Conservation (phyloP, 2,888 invertebrate species). For the Andrena camellia region DNA sequence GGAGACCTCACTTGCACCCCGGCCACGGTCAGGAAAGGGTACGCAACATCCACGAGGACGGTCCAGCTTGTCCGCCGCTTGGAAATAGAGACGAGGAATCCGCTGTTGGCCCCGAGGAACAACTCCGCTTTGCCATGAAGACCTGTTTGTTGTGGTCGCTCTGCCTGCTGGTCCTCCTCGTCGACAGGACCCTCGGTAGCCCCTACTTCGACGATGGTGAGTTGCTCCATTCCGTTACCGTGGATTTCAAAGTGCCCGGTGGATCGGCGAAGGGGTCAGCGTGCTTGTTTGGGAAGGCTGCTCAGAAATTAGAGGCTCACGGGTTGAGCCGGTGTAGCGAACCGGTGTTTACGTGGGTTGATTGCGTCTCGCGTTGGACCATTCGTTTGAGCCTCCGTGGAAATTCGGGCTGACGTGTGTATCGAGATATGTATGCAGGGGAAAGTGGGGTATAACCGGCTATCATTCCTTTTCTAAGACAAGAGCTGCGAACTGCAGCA, state of each 20-base stretch:
- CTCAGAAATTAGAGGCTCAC: neutral
- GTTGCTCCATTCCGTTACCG: slow-evolving; percentile 46
- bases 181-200: slow-evolving; percentile 73
- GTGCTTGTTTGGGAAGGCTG: neutral
- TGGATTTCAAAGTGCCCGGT: neutral
- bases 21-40: slow-evolving; percentile 63
- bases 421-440: too few relatives aligned
- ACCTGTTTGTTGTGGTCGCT: slow-evolving; percentile 76
- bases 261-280: neutral
- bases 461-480: too few relatives aligned
- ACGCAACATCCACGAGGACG: slow-evolving; percentile 32
- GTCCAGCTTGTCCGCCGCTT: slow-evolving; percentile 3
- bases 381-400: neutral
- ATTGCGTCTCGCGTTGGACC: neutral
- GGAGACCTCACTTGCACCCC: slow-evolving; percentile 80
- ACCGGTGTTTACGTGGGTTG: neutral
- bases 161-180: slow-evolving; percentile 75
- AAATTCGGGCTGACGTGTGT: too few relatives aligned
- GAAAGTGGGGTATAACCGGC: too few relatives aligned
- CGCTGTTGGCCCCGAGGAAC: slow-evolving; percentile 1
- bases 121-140: slow-evolving; percentile 70
- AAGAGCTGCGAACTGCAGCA: too few relatives aligned
- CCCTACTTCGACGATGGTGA: slow-evolving; percentile 83
- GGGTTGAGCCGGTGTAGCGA: neutral
- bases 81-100: slow-evolving; percentile 3